Percentiles rank a stretch among this genome's conserved stretches.
Evolutionary conservation across 2,888 invertebrate species (phyloP).

Genomic region (Melikaiella ostensackeni): DNA sequence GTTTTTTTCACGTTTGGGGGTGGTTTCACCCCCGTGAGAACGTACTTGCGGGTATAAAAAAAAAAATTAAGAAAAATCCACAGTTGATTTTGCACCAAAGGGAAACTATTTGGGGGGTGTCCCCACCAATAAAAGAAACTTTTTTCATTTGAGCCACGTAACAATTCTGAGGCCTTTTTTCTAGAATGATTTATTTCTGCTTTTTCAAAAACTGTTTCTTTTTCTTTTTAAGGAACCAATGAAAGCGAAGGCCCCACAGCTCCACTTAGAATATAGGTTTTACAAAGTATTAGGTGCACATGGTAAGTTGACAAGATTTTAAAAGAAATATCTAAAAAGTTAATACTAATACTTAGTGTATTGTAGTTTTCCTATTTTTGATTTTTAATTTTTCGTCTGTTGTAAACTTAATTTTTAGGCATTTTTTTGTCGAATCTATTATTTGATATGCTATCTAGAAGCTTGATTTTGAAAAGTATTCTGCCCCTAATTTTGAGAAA

Average conservation of each 20-base stretch:
- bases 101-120: no score
- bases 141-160: no score
- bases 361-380: background rate
- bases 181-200: no score
- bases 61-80: no score
- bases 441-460: background rate
- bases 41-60: no score
- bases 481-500: background rate
- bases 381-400: background rate
- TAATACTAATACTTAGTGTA: no score
- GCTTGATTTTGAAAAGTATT: background rate
- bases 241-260: slow-evolving; percentile 99
- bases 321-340: background rate
- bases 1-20: no score
- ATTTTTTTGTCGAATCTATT: background rate
- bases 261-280: slow-evolving; percentile 99
- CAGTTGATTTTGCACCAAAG: no score
- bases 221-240: slow-evolving; percentile 89
- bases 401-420: background rate
- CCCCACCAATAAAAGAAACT: no score
- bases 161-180: no score
- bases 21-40: no score
- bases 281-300: slow-evolving; percentile 99
- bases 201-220: background rate
- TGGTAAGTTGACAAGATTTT: slow-evolving; percentile 82